Base-by-base conservation (phyloP, 2,888 invertebrate genomes). In the Ormyrus nitidulus region DNA sequence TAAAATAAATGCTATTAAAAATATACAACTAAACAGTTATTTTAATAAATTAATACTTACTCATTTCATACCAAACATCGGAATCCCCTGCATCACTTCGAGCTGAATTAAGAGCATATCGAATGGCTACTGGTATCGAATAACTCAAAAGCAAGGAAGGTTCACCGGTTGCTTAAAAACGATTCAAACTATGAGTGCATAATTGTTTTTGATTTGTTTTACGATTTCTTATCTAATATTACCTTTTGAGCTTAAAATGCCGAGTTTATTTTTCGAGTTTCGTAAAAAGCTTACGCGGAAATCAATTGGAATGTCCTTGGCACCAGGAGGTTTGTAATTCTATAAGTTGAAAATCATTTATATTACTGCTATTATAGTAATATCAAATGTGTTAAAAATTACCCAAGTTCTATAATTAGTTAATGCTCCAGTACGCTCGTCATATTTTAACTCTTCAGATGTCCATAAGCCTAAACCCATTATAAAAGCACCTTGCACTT, bases 391-490 rank as follows among this genome's bases (percentile, higher is more conserved):
- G 2, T 13, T 13, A 65, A 49, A 65, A 65, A 13, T 53, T 86
- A 92, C 92, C 96, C 96, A 97, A 3, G 96, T 96, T 68, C 95
- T 93, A 85, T 94, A 93, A 0, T 96, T 96, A 7, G 95, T 91
- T 5, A 96, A 88, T 83, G 92, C 92, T 0, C 96, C 97, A 5
- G 93, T 94, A 6, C 91, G 87, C 5, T 92, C 90, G 83, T 95
- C 93, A 79, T 93, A 94, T 0, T 94, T 90, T 19, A 95, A 87
- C 83, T 95, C 93, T 86, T 97, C 97, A 0, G 92, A 93, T 0
- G 95, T 94, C 93, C 94, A 96, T 85, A 95, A 95, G 2, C 97
- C 97, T 6, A 92, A 89, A 56, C 92, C 95, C 95, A 95, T 95
- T 0, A 95, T 91, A 84, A 95, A 96, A 0, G 95, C 95, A 0